These are phyloP conservation scores for Pholis gunnellus DNA, from an alignment of 2,113 vertebrate genomes.

Conservation along the genomic window DNA sequence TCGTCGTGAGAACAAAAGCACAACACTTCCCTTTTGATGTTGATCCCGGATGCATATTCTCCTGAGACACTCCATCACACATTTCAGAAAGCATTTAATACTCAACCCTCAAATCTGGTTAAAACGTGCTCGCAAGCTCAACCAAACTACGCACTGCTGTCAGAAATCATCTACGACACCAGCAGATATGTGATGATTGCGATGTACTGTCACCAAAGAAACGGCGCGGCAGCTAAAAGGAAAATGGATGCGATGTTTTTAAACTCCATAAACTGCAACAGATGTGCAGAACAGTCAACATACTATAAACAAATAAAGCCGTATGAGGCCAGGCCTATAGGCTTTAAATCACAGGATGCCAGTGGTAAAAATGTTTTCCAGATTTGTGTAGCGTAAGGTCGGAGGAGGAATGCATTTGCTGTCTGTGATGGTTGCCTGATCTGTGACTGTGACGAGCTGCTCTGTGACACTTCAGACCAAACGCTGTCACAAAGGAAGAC, in stretches of 20 bases:
- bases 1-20: slow-evolving; percentile 48
- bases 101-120: slow-evolving; percentile 40
- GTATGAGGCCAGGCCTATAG: slow-evolving; percentile 17
- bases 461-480: slow-evolving; percentile 11
- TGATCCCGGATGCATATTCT: slow-evolving; percentile 32
- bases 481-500: neutral
- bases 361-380: slow-evolving; percentile 46
- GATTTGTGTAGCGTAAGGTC: slow-evolving; percentile 12
- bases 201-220: slow-evolving; percentile 50
- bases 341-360: slow-evolving; percentile 37
- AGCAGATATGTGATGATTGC: slow-evolving; percentile 23
- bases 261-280: slow-evolving; percentile 53
- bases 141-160: slow-evolving; percentile 37
- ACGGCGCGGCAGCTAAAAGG: slow-evolving; percentile 22
- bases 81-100: slow-evolving; percentile 39
- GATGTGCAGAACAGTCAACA: slow-evolving; percentile 64
- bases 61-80: slow-evolving; percentile 28
- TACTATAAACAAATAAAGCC: slow-evolving; percentile 66
- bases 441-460: neutral
- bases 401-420: slow-evolving; percentile 23
- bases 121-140: slow-evolving; percentile 5
- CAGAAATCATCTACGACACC: slow-evolving; percentile 40
- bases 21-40: slow-evolving; percentile 29
- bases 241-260: slow-evolving; percentile 24
- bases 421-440: slow-evolving; percentile 40